Conservation (phyloP, 2,113 vertebrate species). For the Nibea coibor region DNA sequence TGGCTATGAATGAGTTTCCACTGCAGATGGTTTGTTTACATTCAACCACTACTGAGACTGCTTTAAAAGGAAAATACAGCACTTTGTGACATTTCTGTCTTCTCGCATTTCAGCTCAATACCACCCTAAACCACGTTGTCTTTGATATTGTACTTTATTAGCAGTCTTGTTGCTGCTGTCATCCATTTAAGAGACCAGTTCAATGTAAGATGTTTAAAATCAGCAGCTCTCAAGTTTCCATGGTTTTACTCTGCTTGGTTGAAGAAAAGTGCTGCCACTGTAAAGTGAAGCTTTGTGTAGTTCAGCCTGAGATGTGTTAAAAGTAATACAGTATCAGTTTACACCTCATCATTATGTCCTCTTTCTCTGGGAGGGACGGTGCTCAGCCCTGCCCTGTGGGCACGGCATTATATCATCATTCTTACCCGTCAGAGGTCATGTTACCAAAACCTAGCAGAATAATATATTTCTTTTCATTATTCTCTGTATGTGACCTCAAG, state of each 20-base stretch:
- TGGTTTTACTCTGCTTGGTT: constrained; percentile 2
- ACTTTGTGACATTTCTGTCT: constrained; percentile 31
- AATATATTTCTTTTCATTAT: constrained; percentile 36
- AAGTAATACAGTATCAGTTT: constrained; percentile 61
- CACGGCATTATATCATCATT: constrained; percentile 45
- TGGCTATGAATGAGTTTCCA: constrained; percentile 57
- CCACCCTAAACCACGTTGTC: constrained; percentile 54
- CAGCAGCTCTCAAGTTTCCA: constrained; percentile 37
- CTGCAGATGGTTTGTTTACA: constrained; percentile 61
- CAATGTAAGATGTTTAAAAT: constrained; percentile 37
- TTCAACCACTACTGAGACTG: constrained; percentile 56
- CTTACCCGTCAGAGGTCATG: constrained; percentile 47
- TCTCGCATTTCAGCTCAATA: constrained; percentile 45
- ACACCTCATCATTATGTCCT: constrained; percentile 54
- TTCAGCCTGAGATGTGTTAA: constrained; percentile 43
- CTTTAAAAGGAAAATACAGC: constrained; percentile 36
- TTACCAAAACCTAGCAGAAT: constrained; percentile 45
- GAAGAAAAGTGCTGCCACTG: constrained; percentile 27
- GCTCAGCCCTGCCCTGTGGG: constrained; percentile 63
- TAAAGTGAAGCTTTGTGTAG: constrained; percentile 41
- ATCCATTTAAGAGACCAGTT: constrained; percentile 31
- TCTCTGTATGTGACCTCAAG: constrained; percentile 17
- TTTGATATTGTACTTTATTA: constrained; percentile 61
- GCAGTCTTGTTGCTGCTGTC: constrained; percentile 31
- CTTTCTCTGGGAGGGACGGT: constrained; percentile 43